A percentile compares a stretch with the other conserved stretches of the same genome.
phyloP scores from a whole-genome alignment of 2,888 invertebrate species.

The Allacma fusca region DNA sequence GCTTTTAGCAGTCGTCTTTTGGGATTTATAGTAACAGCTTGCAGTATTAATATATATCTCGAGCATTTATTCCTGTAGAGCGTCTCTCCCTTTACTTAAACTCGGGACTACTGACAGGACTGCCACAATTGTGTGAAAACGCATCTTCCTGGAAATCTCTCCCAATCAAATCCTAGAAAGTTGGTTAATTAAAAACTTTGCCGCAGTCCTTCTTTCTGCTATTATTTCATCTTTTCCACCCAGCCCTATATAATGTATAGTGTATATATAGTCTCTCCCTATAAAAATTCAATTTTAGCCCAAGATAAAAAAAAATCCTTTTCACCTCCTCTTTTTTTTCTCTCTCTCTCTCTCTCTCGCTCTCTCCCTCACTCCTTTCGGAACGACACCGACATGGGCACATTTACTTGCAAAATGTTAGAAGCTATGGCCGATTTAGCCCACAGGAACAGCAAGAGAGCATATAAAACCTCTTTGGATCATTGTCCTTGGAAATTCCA shows the following conservation, averaged over 20 bases:
- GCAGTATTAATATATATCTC: no score
- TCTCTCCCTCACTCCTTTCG: no score
- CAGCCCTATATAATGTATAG: no score
- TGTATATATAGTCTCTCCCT: no score
- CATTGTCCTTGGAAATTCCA: conserved; percentile 11
- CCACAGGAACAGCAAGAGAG: background rate
- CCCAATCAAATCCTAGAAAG: background rate
- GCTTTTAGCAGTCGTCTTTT: background rate
- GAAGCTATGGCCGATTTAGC: background rate
- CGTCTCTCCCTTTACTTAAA: background rate
- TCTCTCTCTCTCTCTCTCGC: no score
- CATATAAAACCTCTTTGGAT: background rate
- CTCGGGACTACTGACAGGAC: background rate
- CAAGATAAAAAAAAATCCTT: no score
- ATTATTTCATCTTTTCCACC: background rate
- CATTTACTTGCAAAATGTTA: background rate
- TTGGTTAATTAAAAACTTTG: conserved; percentile 5
- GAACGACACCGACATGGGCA: background rate
- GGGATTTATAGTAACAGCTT: background rate
- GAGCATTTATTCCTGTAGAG: no score
- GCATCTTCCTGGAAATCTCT: background rate
- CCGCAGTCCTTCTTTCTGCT: background rate
- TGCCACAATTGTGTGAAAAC: no score
- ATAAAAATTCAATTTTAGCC: no score
- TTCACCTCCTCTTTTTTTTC: no score